Evolutionary conservation across 2,888 invertebrate genomes (phyloP), one percentile per base, ranked within the genome.

Genomic region (Lithophane semibrunnea): DNA sequence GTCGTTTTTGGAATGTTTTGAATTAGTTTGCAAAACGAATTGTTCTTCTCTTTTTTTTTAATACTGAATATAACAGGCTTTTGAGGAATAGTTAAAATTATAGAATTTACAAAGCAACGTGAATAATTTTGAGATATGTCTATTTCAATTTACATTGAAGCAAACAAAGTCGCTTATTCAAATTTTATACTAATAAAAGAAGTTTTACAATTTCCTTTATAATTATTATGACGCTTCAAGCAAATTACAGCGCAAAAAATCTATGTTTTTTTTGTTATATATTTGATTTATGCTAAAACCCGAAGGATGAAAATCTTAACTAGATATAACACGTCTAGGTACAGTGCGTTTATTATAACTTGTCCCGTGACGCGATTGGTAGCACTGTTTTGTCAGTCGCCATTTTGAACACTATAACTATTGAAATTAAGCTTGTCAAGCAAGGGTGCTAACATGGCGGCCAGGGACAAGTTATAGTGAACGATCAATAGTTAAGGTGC

Each of bases 1-100:
- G 84, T 86, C 80, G 24, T 60, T 65, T 65, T 76, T 74, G 83
- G 83, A 86, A 86, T 87, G 88, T 84, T 75, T 68, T 64, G 72
- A 70, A 80, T 71, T 69, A 70, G 29, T 71, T 65, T 67, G 9
- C 63, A 52, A 56, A 75, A 73, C 5, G 3, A 61, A 64, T 54
- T 0, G 7, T 73, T 54, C 8, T 29, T 61, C 18, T 24, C 3
- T 67, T 65, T 44, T 58, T 8, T 52, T 61, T 61, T 0, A 56
- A 74, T 29, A 80, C 79, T 83, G 84, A 81, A 68, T 76, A 68
- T 73, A 81, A 81, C 47, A 73, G 54, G 42, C 21, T 70, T 58
- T 64, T 68, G 13, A 54, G 29, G 13, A 29, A 47, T n/a, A 3
- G 4, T 24, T 24, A 52, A n/a, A 42, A 24, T 13, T 12, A 3